Conservation (phyloP, 1,140 invertebrate species). For the Calephelis virginiensis region DNA sequence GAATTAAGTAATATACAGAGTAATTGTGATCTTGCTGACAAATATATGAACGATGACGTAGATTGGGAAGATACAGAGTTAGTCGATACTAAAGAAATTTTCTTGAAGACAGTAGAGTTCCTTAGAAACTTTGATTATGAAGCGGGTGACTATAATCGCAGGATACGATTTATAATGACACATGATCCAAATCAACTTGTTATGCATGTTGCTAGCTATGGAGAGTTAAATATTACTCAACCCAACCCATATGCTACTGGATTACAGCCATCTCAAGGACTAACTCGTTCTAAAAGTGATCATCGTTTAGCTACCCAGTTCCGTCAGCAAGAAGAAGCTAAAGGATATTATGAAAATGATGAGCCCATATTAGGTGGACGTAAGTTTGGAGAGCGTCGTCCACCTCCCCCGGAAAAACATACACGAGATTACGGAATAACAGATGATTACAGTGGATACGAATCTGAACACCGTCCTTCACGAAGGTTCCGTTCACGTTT, state of each 20-base stretch:
- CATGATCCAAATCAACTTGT: constrained; percentile 94
- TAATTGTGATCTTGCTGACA: constrained; percentile 98
- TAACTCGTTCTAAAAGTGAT: constrained; percentile 96
- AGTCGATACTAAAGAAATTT: constrained; percentile 96
- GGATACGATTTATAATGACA: constrained; percentile 90
- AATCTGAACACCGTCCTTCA: constrained; percentile 81
- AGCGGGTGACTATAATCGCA: constrained; percentile 90
- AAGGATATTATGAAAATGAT: constrained; percentile 78
- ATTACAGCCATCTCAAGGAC: constrained; percentile 83
- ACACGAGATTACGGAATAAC: constrained; percentile 78
- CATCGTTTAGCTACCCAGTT: constrained; percentile 94
- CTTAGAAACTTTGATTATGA: constrained; percentile 96
- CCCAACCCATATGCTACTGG: constrained; percentile 78
- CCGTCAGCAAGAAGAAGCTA: constrained; percentile 89
- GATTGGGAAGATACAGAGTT: constrained; percentile 93
- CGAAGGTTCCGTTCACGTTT: constrained; percentile 86
- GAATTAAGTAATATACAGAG: constrained; percentile 95
- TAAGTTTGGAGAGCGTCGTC: constrained; percentile 84
- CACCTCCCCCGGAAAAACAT: constrained; percentile 73
- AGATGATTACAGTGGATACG: constrained; percentile 81
- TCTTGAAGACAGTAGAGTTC: constrained; percentile 95
- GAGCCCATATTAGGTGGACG: constrained; percentile 84
- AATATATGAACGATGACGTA: constrained; percentile 92
- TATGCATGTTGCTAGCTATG: constrained; percentile 90
- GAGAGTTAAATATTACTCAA: constrained; percentile 89